Conservation (phyloP, 2,113 vertebrate genomes). For the Calidris pygmaea region DNA sequence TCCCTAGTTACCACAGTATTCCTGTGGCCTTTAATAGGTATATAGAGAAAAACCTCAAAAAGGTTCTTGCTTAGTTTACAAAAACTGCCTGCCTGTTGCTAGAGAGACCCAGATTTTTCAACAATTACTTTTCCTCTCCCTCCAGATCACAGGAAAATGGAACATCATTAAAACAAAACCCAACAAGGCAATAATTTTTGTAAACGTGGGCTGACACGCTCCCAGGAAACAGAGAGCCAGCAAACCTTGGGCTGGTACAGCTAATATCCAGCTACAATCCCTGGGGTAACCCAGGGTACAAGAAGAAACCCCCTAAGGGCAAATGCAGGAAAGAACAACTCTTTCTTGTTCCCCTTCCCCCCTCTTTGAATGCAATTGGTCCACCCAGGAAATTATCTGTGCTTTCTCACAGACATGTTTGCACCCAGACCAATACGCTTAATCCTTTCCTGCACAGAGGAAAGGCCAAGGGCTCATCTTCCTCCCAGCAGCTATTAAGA, state of each 20-base stretch:
- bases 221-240: background rate
- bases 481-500: background rate
- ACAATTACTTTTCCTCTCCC: background rate
- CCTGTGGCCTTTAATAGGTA: background rate
- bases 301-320: background rate
- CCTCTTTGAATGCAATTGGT: background rate
- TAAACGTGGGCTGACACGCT: fast-evolving
- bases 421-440: background rate
- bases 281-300: background rate
- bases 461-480: background rate
- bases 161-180: background rate
- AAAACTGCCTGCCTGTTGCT: background rate
- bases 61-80: background rate
- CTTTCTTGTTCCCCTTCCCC: background rate
- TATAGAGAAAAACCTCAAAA: background rate
- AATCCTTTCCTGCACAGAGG: background rate
- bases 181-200: background rate
- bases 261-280: background rate
- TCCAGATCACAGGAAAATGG: background rate
- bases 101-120: background rate
- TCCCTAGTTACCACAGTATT: background rate
- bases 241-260: background rate
- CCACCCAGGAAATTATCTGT: background rate
- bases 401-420: background rate
- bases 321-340: background rate